Evolutionary conservation across 2,888 invertebrate species (phyloP).

Genomic region (Tipula helvola): DNA sequence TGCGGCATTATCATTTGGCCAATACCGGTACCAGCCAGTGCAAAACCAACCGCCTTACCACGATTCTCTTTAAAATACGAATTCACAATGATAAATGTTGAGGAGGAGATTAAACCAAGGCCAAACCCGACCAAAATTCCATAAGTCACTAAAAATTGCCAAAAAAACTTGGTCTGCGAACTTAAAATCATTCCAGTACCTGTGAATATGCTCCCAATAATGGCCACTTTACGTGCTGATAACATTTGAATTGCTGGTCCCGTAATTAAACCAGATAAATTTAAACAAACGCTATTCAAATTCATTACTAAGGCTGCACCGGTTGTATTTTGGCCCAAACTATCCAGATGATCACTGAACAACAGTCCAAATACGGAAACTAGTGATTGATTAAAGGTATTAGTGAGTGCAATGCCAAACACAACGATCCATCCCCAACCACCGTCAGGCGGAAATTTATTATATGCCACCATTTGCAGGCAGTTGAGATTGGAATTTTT

Average conservation of each 20-base stretch:
- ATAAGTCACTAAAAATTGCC: conserved; percentile 43
- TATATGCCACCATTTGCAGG: neutral
- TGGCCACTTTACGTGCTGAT: conserved; percentile 41
- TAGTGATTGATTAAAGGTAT: conserved; percentile 54
- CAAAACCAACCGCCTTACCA: conserved; percentile 60
- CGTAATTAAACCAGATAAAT: conserved; percentile 46
- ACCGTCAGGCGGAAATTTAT: conserved; percentile 43
- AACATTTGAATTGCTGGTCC: conserved; percentile 50
- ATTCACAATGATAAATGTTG: conserved; percentile 58
- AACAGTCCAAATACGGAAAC: conserved; percentile 56
- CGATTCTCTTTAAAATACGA: conserved; percentile 54
- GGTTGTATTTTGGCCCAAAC: conserved; percentile 49
- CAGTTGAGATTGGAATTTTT: neutral
- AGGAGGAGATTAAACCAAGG: conserved; percentile 56
- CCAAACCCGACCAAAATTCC: conserved; percentile 49
- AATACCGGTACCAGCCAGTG: conserved; percentile 61
- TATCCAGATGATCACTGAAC: conserved; percentile 49
- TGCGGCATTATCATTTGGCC: conserved; percentile 66
- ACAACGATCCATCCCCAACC: conserved; percentile 66
- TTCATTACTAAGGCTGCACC: conserved; percentile 57
- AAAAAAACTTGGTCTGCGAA: conserved; percentile 39
- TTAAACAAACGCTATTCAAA: conserved; percentile 49
- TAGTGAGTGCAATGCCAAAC: conserved; percentile 49
- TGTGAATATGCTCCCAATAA: conserved; percentile 40
- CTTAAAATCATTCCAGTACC: conserved; percentile 41